A percentile compares a stretch with the other conserved stretches of the same genome.
Conservation (phyloP, 2,797 vertebrate genomes). For the Momotus momota region DNA sequence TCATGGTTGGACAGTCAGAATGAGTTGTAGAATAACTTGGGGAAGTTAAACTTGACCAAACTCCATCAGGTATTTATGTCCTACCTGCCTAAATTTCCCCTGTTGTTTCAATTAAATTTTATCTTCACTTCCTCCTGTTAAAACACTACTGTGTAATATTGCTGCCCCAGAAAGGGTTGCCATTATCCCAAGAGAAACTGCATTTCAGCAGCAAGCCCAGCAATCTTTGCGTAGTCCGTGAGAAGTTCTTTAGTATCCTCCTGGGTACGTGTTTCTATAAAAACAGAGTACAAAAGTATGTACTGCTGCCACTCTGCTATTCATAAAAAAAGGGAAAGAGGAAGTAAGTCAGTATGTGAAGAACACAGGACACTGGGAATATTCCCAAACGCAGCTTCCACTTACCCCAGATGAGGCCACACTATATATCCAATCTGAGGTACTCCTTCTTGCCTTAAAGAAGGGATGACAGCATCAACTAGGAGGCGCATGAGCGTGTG, state of each 20-base stretch:
- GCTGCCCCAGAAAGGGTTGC: not conserved
- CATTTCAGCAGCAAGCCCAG: conserved; percentile 6
- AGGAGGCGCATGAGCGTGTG: not conserved
- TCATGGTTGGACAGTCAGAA: not conserved
- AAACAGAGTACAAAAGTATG: not conserved
- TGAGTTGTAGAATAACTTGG: not conserved
- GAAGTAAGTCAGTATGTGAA: not conserved
- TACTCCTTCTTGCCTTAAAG: not conserved
- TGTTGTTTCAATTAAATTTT: conserved; percentile 42
- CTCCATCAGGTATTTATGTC: not conserved
- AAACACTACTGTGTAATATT: not conserved
- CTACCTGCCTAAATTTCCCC: not conserved
- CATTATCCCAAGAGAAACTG: not conserved
- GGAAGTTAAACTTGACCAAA: not conserved
- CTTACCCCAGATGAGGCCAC: not conserved
- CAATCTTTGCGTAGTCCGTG: not conserved
- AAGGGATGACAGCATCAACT: not conserved
- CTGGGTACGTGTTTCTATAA: not conserved
- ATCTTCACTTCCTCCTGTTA: not conserved
- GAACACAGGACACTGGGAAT: not conserved
- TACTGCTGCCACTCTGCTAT: not conserved
- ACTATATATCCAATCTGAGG: not conserved
- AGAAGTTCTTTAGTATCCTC: not conserved
- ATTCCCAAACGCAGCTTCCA: not conserved
- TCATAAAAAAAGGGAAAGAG: not conserved